Evolutionary conservation across 2,888 invertebrate genomes (phyloP), one percentile per base, ranked within the genome.

Genomic region (Ormyrus pomaceus): DNA sequence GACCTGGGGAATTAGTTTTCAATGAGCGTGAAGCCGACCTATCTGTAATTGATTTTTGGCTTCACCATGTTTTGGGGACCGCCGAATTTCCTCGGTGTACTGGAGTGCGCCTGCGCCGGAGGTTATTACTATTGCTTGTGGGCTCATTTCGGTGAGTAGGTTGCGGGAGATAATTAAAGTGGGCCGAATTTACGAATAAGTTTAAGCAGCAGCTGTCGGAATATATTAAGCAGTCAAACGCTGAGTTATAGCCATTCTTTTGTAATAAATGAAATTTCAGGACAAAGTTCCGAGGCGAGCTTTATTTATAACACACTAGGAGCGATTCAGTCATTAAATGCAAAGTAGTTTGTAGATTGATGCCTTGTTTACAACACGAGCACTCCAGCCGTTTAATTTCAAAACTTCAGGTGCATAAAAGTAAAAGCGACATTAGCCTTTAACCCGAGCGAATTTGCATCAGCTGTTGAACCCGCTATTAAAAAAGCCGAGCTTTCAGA

Each of bases 1-100:
- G 73, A n/a, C 13, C 10, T 53, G 10, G 19, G 10, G 5, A 77
- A 77, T 77, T 77, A 64, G 69, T 56, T 70, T 70, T 70, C 77
- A 77, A 77, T 77, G 70, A 50, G 50, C 62, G 64, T 69, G 69
- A 55, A 69, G 46, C 34, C 4, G 34, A 4, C 34, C 3, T 34
- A 34, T 34, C 48, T 61, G 19, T 46, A 61, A 62, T 69, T 69
- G 69, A 55, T 62, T 53, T 76, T 76, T 68, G 53, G 19, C 34
- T 69, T 69, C 11, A n/a, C 13, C 9, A 4, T 66, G 5, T 66
- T 66, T 10, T 19, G 19, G 9, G 9, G 5, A n/a, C 5, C 34
- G 11, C 19, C 19, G 19, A 19, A 19, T 2, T 19, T 19, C 1
- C 19, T 1, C 19, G 19, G 19, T 19, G 19, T 19, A 19, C 19